These are phyloP conservation scores for Galbula dea DNA, from an alignment of 2,113 vertebrate genomes.

Conservation along the genomic window DNA sequence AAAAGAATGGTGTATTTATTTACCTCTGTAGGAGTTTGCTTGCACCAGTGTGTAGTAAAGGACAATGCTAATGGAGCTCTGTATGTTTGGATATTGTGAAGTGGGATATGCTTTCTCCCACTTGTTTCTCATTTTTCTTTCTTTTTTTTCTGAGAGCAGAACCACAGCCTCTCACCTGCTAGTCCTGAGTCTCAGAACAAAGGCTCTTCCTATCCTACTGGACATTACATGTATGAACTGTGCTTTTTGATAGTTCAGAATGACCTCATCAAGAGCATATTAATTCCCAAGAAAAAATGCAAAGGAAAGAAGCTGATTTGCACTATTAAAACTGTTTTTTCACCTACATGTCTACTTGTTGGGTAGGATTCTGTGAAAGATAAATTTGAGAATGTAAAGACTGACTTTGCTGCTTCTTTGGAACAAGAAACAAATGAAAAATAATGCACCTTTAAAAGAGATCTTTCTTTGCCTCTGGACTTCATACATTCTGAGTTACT, in stretches of 20 bases:
- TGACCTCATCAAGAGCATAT: neutral
- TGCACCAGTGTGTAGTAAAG: neutral
- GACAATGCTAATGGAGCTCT: neutral
- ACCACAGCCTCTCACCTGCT: neutral
- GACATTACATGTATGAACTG: neutral
- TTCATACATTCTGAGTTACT: neutral
- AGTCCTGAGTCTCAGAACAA: neutral
- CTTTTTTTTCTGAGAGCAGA: neutral
- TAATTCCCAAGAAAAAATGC: neutral
- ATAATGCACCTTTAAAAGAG: neutral
- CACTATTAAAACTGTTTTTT: neutral
- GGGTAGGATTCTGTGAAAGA: neutral
- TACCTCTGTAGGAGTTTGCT: neutral
- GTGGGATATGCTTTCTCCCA: neutral
- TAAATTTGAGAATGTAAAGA: neutral
- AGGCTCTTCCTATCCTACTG: neutral
- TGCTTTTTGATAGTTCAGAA: neutral
- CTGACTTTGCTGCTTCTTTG: neutral
- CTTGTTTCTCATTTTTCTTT: neutral
- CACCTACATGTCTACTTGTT: neutral
- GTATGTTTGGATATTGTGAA: neutral
- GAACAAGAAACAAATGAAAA: neutral
- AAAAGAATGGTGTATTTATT: neutral
- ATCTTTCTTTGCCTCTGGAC: neutral
- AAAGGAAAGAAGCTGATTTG: neutral